Base-by-base conservation (phyloP, 2,113 vertebrate genomes). In the Megaptera novaeangliae region DNA sequence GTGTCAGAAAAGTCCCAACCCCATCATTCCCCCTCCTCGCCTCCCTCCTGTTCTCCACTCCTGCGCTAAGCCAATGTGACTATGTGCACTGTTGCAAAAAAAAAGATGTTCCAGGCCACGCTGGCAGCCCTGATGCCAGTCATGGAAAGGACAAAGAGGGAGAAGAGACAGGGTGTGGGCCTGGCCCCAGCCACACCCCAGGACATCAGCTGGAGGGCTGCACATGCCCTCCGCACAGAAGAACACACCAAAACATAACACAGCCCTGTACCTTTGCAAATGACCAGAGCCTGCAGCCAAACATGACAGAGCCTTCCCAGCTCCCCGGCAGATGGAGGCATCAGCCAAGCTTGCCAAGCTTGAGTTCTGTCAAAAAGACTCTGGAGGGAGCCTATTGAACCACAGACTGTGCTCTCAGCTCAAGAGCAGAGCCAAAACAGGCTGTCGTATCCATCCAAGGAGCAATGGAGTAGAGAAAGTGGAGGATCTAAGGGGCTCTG, bases 251-350 rank as follows among this genome's bases (percentile, higher is more conserved):
- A 57, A 71, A 86, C 31, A 0, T 14, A 64, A 44, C 63, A 1
- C 0, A 1, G 29, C 61, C 46, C 63, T 6, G 74, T 3, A 61
- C 34, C 3, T 78, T 8, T 6, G 9, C 61, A 31, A 71, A 41
- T 0, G 9, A 61, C 31, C 66, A 34, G 31, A 82, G 72, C 57
- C 63, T 1, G 6, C 41, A 20, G 71, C 81, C 84, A 20, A 6
- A 57, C 21, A 3, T 0, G 18, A 5, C 17, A 17, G 39, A 23
- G 12, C 25, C 68, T 20, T 12, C 21, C 52, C 36, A 14, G 3
- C 10, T 20, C 0, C 18, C 34, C 11, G 2, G 44, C 81, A n/a
- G 39, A 69, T 2, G 3, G 55, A 0, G 0, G 17, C 20, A 10
- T 74, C 8, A 0, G 61, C 36, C 59, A 34, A 44, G 52, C 34